Conservation (phyloP, 2,113 vertebrate species). For the Coracopsis vasa region DNA sequence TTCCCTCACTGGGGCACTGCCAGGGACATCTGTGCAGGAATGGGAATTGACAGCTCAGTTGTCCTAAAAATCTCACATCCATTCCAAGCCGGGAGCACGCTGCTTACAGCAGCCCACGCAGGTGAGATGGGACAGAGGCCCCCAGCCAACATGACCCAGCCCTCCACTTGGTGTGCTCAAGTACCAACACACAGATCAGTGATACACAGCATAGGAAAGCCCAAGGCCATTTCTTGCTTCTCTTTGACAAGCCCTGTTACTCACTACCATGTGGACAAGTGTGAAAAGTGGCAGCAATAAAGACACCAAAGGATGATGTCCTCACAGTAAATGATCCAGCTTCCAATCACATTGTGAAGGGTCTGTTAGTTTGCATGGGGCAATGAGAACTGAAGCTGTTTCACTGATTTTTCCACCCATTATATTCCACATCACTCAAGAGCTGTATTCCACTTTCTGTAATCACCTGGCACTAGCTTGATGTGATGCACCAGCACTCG, state of each 20-base stretch:
- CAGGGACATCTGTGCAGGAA: background rate
- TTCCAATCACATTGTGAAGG: background rate
- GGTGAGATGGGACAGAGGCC: background rate
- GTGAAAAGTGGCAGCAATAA: background rate
- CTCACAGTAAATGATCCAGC: rapidly evolving
- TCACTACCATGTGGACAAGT: rapidly evolving
- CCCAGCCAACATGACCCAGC: background rate
- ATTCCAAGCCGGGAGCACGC: background rate
- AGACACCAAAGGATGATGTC: background rate
- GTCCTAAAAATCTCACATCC: background rate
- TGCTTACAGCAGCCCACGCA: background rate
- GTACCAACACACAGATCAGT: background rate
- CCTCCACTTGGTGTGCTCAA: background rate
- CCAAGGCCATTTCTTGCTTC: background rate
- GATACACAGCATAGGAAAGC: rapidly evolving
- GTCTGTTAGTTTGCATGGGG: background rate
- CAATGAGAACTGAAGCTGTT: background rate
- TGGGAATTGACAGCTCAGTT: background rate
- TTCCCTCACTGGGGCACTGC: background rate
- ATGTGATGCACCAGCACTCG: background rate
- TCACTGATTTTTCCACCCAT: background rate
- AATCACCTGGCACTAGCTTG: background rate
- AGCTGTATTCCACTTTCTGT: background rate
- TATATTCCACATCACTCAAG: background rate
- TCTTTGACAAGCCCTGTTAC: background rate